Evolutionary conservation across 2,888 invertebrate species (phyloP), one percentile per base, ranked within the genome.

Genomic region (Operophtera brumata): DNA sequence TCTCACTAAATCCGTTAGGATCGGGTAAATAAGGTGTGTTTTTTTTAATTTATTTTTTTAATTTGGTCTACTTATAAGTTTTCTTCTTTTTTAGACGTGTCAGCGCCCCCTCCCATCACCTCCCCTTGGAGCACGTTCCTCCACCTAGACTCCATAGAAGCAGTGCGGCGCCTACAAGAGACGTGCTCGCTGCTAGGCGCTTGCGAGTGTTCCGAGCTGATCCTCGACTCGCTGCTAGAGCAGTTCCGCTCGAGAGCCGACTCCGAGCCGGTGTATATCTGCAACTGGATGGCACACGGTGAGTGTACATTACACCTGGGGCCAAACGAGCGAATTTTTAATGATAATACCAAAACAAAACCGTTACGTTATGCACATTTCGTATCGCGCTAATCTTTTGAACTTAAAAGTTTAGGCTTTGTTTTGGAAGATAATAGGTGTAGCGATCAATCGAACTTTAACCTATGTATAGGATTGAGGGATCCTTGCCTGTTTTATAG

Each of bases 101-200:
- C 57, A 0, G 37, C 69, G 0, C 48, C 70, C 0, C 73, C 80
- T 0, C 73, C 75, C 0, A 25, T 4, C 0, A 47, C 41, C 28
- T 78, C 88, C 2, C 91, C 93, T 0, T 96, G 95, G 95, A 92
- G 92, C 54, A 82, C 84, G 43, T 93, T 94, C 55, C 91, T 91
- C 49, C 92, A 93, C 78, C 84, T 95, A 45, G 89, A 87, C 20
- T 34, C 50, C 0, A 9, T 9, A 67, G 77, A 20, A 71, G 70
- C 41, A 20, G 2, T 84, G 92, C 42, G 73, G 0, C 90, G 92
- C 42, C 75, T 95, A n/a, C 83, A 87, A 41, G 81, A 82, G 12
- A 82, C 93, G 35, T 93, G 93, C 65, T 71, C 69, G 42, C 73
- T 91, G 59, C 75, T 96, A 28, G 93, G 92, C 9, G 77, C 80